Conservation (phyloP, 2,797 vertebrate genomes). For the Hipposideros larvatus region DNA sequence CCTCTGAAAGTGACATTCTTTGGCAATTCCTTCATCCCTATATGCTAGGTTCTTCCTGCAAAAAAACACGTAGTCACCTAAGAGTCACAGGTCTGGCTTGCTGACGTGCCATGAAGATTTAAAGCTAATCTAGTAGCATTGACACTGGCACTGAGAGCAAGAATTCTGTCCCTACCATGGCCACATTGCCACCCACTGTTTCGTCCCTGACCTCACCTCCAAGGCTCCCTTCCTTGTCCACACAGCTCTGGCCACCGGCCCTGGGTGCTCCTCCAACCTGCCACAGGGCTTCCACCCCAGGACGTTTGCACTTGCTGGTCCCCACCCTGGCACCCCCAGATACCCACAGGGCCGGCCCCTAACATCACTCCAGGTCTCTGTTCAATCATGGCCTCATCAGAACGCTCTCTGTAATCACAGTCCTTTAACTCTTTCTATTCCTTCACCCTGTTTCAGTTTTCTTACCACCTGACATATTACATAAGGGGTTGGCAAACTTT, state of each 20-base stretch:
- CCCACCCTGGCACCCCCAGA: neutral
- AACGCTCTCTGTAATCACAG: neutral
- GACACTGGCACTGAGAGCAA: fast-evolving
- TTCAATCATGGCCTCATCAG: fast-evolving
- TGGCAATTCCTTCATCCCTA: neutral
- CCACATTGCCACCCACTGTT: too few species aligned
- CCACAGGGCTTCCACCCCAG: fast-evolving
- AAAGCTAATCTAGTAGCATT: fast-evolving
- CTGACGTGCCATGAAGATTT: too few species aligned
- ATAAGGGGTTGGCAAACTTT: neutral
- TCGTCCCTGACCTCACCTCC: neutral
- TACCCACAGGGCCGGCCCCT: neutral
- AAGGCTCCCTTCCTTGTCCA: fast-evolving
- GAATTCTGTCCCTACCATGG: neutral
- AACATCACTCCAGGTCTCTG: neutral
- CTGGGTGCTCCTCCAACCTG: neutral
- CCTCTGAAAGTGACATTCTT: neutral
- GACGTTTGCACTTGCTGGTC: too few species aligned
- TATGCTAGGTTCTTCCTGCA: neutral
- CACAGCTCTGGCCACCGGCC: neutral
- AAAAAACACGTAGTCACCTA: neutral
- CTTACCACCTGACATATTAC: neutral
- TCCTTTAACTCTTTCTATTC: neutral
- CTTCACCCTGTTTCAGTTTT: too few species aligned
- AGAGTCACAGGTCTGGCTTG: neutral